A percentile compares a stretch with the other conserved stretches of the same genome.
Evolutionary conservation across 23 tunicate genomes (phyloP).

Genomic region (Corella eumyota): DNA sequence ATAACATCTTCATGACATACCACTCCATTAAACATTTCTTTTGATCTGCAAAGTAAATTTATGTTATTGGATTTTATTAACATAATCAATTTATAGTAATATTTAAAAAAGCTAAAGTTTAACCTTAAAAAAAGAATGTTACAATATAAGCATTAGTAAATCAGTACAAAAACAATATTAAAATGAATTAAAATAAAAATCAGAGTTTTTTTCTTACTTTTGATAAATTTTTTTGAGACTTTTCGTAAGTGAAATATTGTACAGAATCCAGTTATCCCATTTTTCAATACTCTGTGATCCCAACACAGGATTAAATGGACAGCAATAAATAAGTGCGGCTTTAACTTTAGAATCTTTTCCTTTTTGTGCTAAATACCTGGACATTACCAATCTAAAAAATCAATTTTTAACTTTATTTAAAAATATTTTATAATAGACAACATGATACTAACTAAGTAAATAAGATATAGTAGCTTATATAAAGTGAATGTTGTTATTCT

Average conservation of each 20-base stretch:
- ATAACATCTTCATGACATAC: slow-evolving; percentile 59
- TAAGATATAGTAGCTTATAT: too few relatives aligned
- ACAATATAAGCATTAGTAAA: too few relatives aligned
- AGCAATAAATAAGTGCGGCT: slow-evolving; percentile 49
- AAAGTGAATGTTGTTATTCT: too few relatives aligned
- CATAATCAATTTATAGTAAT: too few relatives aligned
- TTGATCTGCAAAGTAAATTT: slow-evolving; percentile 15
- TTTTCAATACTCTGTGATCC: slow-evolving; percentile 51
- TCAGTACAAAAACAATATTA: too few relatives aligned
- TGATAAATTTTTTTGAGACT: slow-evolving; percentile 24
- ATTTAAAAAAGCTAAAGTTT: too few relatives aligned
- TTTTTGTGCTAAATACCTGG: slow-evolving; percentile 44
- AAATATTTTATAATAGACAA: too few relatives aligned
- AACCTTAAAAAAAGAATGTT: too few relatives aligned
- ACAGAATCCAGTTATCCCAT: slow-evolving; percentile 73
- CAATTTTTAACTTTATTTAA: not conserved
- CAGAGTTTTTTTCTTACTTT: slow-evolving; percentile 21
- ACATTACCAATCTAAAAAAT: slow-evolving; percentile 24
- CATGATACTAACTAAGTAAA: too few relatives aligned
- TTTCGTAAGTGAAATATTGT: slow-evolving; percentile 33
- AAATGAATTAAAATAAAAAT: too few relatives aligned
- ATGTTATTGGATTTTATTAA: too few relatives aligned
- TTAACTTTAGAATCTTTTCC: slow-evolving; percentile 17
- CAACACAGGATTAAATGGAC: slow-evolving; percentile 56
- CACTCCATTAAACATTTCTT: slow-evolving; percentile 21